Evolutionary conservation across 2,113 vertebrate species (phyloP).

Genomic region (Ammodytes dubius): DNA sequence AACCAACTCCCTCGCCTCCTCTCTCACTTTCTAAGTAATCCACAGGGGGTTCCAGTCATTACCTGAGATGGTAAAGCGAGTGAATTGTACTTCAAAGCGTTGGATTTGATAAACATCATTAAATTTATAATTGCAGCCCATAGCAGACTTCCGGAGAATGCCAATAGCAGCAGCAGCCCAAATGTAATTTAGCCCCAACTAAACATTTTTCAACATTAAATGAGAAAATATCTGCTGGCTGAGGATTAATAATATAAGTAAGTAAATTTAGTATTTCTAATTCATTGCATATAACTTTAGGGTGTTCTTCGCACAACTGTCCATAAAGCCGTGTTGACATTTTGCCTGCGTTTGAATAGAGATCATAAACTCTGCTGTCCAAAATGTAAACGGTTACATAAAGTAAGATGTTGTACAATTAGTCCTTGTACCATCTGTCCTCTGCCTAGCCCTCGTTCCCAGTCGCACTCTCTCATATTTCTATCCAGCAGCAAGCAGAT

Average conservation of each 20-base stretch:
- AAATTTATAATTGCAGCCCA: constrained; percentile 47
- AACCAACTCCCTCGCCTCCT: constrained; percentile 67
- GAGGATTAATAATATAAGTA: not conserved
- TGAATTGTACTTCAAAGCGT: constrained; percentile 64
- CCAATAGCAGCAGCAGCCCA: not conserved
- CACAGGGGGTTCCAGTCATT: constrained; percentile 64
- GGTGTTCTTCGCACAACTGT: not conserved
- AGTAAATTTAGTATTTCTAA: not conserved
- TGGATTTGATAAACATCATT: constrained; percentile 61
- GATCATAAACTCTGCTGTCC: constrained; percentile 30
- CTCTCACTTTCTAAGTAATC: constrained; percentile 67
- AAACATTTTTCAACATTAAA: constrained; percentile 18
- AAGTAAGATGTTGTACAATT: constrained; percentile 67
- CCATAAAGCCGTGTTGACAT: not conserved
- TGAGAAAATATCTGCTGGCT: not conserved
- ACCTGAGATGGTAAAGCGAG: constrained; percentile 75
- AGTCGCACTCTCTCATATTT: constrained; percentile 69
- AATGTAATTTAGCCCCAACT: not conserved
- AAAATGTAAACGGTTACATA: constrained; percentile 57
- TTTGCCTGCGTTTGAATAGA: constrained; percentile 5
- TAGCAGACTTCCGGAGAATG: constrained; percentile 26
- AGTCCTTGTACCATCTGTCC: constrained; percentile 73
- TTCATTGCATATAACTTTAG: not conserved
- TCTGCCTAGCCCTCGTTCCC: constrained; percentile 53
- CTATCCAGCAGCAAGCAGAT: constrained; percentile 62